Conservation (phyloP, 2,113 vertebrate genomes). For the Muntiacus muntjak region DNA sequence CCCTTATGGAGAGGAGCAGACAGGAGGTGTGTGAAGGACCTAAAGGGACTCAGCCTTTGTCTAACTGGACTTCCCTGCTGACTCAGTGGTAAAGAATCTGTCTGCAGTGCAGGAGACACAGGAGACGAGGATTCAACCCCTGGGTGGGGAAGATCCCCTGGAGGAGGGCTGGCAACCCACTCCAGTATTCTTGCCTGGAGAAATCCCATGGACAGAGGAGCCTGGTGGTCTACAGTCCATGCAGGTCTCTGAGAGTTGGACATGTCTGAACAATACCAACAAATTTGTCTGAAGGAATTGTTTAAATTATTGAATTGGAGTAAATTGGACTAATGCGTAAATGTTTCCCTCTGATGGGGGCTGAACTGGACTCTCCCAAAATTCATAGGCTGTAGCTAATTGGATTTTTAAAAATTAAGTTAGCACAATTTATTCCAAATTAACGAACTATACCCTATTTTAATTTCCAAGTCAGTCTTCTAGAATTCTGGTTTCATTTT, state of each 20-base stretch:
- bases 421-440: background rate
- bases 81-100: background rate
- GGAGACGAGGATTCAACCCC: background rate
- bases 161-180: background rate
- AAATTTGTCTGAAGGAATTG: background rate
- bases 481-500: background rate
- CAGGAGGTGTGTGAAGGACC: background rate
- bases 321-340: background rate
- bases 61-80: background rate
- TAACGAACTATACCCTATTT: background rate
- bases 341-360: background rate
- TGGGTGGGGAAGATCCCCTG: background rate
- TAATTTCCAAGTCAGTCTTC: background rate
- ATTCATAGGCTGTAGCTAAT: background rate
- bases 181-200: background rate
- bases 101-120: accelerated
- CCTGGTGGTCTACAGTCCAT: background rate
- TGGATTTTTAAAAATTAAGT: background rate
- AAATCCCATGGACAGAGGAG: background rate
- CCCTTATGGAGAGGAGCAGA: background rate
- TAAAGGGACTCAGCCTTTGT: background rate
- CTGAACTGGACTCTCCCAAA: background rate
- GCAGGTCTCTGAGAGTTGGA: background rate
- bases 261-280: background rate
- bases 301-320: background rate